Evolutionary conservation across 2,888 invertebrate genomes (phyloP).

Genomic region (Crematogaster levior): DNA sequence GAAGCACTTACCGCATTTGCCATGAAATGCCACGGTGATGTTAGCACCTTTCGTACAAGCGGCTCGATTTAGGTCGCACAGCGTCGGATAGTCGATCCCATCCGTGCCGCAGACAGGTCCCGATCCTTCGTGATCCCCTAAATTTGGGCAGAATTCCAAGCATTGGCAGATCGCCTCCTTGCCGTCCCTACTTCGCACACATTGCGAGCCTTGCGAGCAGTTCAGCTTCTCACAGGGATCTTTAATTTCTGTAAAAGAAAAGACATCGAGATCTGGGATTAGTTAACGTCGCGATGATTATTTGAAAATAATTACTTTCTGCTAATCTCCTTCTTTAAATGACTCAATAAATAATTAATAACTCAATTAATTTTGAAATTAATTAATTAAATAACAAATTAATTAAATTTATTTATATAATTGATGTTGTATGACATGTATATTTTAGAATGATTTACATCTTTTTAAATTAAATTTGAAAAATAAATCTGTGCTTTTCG

Average conservation of each 20-base stretch:
- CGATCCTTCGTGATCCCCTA: slow-evolving; percentile 93
- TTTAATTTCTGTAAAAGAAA: slow-evolving; percentile 83
- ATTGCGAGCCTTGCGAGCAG: slow-evolving; percentile 88
- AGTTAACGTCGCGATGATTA: background rate
- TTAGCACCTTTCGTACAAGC: slow-evolving; percentile 92
- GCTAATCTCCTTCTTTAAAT: background rate
- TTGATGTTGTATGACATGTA: too few species aligned
- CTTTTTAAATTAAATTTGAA: too few species aligned
- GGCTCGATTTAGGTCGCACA: slow-evolving; percentile 93
- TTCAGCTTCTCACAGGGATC: slow-evolving; percentile 88
- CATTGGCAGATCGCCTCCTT: slow-evolving; percentile 92
- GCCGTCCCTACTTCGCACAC: slow-evolving; percentile 89
- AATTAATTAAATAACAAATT: too few species aligned
- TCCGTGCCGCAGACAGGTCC: slow-evolving; percentile 94
- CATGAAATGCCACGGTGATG: slow-evolving; percentile 93
- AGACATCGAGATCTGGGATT: slow-evolving; percentile 18
- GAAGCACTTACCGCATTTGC: slow-evolving; percentile 92
- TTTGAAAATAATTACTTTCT: background rate
- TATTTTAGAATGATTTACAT: background rate
- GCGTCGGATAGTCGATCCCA: slow-evolving; percentile 93
- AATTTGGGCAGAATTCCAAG: slow-evolving; percentile 92
- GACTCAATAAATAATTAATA: background rate
- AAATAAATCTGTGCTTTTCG: background rate
- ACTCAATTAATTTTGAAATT: background rate
- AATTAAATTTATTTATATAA: slow-evolving; percentile 4